Evolutionary conservation across 2,113 vertebrate species (phyloP).

Genomic region (crab-eating macaque (Macaca fascicularis)): T2T-MFA8v1.1 NC_088385.1:99963001-99963500

Average conservation of each 20-base stretch:
- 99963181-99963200: background rate
- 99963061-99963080: background rate
- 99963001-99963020: background rate
- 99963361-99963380: background rate
- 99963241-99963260: background rate
- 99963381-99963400: background rate
- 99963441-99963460: too few species aligned
- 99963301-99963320: background rate
- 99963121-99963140: slow-evolving; percentile 27
- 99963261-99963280: background rate
- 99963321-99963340: background rate
- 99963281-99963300: slow-evolving; percentile 41
- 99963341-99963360: slow-evolving; percentile 9
- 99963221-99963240: background rate
- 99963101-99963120: background rate
- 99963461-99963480: too few species aligned
- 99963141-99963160: slow-evolving; percentile 3
- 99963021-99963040: background rate
- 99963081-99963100: background rate
- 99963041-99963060: background rate
- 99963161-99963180: background rate
- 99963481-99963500: too few species aligned
- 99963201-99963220: background rate
- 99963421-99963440: background rate
- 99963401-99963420: background rate